Conservation (phyloP, 2,113 vertebrate genomes). For the Myodes glareolus region DNA sequence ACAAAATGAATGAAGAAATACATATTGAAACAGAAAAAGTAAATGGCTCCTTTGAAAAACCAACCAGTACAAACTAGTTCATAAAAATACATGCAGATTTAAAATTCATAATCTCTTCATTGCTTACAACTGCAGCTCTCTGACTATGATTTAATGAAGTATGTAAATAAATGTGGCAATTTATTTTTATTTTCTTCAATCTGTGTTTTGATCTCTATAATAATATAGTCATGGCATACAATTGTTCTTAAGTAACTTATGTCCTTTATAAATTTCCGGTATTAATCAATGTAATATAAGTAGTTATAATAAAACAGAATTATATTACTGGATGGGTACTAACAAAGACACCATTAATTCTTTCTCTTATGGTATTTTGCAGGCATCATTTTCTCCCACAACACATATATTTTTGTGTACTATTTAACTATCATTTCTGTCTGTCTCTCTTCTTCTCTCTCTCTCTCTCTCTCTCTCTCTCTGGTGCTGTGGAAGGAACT, state of each 20-base stretch:
- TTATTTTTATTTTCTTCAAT: constrained; percentile 38
- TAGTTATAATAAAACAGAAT: neutral
- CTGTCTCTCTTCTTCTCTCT: neutral
- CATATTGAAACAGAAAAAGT: neutral
- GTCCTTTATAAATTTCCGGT: neutral
- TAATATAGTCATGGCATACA: neutral
- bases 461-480: neutral
- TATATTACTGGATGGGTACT: neutral
- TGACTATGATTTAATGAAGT: neutral
- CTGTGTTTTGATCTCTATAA: neutral
- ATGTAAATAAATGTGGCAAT: neutral
- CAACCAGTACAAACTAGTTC: neutral
- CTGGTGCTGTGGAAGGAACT: neutral
- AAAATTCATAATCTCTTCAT: neutral
- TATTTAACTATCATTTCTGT: neutral
- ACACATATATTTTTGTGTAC: neutral
- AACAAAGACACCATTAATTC: neutral
- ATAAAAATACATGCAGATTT: neutral
- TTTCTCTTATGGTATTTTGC: neutral
- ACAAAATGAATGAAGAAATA: neutral
- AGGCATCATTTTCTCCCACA: neutral
- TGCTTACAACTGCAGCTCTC: neutral
- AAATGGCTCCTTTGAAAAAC: neutral
- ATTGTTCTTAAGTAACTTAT: neutral
- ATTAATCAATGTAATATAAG: neutral